Percentiles rank a stretch among this genome's conserved stretches.
Evolutionary conservation across 2,888 invertebrate species (phyloP).

Genomic region (Aporophyla nigra): DNA sequence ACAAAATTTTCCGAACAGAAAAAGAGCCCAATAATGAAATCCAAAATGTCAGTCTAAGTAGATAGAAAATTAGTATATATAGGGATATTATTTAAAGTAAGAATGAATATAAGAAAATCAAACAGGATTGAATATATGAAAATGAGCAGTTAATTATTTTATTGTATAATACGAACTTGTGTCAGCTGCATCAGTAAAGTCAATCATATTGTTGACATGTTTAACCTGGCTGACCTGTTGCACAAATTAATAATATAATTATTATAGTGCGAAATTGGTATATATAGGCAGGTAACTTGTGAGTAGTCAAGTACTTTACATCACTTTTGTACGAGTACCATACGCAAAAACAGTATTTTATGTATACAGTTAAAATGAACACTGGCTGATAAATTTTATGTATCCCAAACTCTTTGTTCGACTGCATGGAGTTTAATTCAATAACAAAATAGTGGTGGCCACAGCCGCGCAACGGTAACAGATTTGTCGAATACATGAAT

Average conservation of each 20-base stretch:
- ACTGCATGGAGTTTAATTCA: slow-evolving; percentile 27
- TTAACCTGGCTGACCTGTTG: background rate
- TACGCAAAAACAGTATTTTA: background rate
- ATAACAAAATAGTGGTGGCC: slow-evolving; percentile 19
- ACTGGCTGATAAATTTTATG: background rate
- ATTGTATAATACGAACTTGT: background rate
- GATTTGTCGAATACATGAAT: slow-evolving; percentile 51
- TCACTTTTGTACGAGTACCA: background rate
- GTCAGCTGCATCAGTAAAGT: background rate
- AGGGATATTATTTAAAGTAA: no score
- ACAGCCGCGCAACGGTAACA: background rate
- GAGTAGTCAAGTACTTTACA: background rate
- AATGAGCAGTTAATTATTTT: background rate
- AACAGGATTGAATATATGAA: background rate
- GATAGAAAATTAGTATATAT: no score
- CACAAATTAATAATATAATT: slow-evolving; percentile 11
- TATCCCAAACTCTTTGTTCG: background rate
- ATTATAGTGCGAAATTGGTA: no score
- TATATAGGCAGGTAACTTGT: no score
- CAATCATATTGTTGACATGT: background rate
- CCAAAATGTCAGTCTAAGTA: background rate
- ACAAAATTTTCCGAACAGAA: background rate
- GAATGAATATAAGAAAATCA: no score
- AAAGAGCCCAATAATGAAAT: background rate
- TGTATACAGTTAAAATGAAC: background rate